Percentiles rank a stretch among this genome's conserved stretches.
Conservation (phyloP, 2,797 vertebrate species). For the Hybognathus amarus region DNA sequence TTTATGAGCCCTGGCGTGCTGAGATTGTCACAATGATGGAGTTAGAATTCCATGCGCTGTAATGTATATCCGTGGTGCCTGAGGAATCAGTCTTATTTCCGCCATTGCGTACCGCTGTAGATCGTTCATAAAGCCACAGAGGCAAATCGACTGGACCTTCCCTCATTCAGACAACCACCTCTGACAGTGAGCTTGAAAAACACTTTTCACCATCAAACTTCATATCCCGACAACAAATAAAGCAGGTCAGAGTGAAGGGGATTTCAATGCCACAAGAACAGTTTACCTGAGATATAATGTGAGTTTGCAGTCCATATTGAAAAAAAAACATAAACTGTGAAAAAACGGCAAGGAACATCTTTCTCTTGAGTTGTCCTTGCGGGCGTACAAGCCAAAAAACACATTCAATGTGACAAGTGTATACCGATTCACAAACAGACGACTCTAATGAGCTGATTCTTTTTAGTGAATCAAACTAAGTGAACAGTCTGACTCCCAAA, state of each 20-base stretch:
- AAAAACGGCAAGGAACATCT: not conserved
- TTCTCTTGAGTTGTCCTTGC: not conserved
- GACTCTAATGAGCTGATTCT: not conserved
- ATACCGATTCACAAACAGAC: not conserved
- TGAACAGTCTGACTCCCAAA: not conserved
- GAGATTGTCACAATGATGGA: constrained; percentile 50
- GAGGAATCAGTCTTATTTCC: constrained; percentile 51
- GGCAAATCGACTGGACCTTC: constrained; percentile 25
- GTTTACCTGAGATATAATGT: not conserved
- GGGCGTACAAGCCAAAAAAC: not conserved
- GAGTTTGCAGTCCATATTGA: not conserved
- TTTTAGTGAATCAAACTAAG: not conserved
- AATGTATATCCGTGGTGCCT: constrained; percentile 12
- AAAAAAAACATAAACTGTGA: not conserved
- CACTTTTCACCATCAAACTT: constrained; percentile 4
- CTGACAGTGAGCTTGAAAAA: constrained; percentile 22
- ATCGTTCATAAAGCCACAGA: constrained; percentile 24
- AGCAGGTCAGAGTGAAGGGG: not conserved
- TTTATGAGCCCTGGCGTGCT: constrained; percentile 22
- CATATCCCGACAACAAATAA: constrained; percentile 2
- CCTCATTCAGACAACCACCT: constrained; percentile 12
- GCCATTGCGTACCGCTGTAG: not conserved
- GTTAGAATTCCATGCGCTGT: constrained; percentile 39
- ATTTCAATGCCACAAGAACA: not conserved
- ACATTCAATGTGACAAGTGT: not conserved